These are phyloP conservation scores for Oceanodroma tethys DNA, from an alignment of 2,113 vertebrate species.

Conservation along the genomic window DNA sequence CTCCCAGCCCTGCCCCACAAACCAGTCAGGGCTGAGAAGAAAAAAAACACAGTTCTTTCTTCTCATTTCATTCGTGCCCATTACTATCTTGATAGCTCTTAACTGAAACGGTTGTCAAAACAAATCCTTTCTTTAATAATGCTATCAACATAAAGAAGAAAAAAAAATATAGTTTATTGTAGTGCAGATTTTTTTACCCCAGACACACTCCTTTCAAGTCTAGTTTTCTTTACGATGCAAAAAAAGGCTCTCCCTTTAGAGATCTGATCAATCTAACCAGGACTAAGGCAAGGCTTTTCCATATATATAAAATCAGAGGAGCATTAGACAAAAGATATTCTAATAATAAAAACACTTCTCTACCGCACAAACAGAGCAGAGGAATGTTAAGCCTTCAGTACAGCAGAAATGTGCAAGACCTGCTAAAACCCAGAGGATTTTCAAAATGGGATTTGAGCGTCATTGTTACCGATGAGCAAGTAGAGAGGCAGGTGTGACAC, in stretches of 20 bases:
- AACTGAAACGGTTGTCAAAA: not conserved
- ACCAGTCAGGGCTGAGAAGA: not conserved
- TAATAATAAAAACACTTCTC: not conserved
- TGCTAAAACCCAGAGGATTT: conserved; percentile 15
- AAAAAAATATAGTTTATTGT: not conserved
- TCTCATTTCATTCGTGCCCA: fast-evolving
- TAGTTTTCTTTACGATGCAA: not conserved
- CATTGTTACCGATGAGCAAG: not conserved
- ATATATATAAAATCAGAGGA: not conserved
- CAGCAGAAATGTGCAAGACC: conserved; percentile 7
- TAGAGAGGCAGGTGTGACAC: conserved; percentile 13
- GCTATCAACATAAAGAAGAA: not conserved
- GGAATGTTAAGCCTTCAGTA: not conserved
- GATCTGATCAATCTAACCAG: not conserved
- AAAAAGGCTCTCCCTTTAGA: not conserved
- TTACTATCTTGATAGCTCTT: not conserved
- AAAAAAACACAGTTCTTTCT: not conserved
- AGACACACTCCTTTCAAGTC: not conserved
- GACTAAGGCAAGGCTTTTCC: not conserved
- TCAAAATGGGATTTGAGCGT: not conserved
- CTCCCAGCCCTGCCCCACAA: not conserved
- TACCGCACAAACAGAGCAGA: not conserved
- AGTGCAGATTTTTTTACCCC: not conserved
- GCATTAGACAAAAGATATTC: conserved; percentile 15
- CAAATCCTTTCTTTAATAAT: conserved; percentile 17